Conservation (phyloP, 2,888 invertebrate genomes). For the Ichneumon xanthorius region DNA sequence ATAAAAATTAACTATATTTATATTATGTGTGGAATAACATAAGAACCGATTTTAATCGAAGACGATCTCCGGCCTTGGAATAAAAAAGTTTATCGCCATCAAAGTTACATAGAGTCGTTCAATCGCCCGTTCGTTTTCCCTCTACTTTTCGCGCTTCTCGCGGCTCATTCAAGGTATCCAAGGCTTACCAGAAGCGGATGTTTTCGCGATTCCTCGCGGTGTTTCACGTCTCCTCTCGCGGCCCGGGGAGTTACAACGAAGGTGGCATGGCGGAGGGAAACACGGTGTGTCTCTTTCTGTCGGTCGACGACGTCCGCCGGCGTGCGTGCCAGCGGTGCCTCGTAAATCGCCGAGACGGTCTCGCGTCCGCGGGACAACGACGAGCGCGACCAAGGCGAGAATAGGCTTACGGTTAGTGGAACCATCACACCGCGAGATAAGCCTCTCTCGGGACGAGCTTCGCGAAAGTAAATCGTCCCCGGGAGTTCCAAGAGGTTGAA, state of each 20-base stretch:
- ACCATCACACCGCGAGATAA: constrained; percentile 12
- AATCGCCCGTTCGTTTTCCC: not conserved
- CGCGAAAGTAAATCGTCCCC: constrained; percentile 9
- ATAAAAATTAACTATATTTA: not conserved
- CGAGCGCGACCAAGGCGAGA: constrained; percentile 12
- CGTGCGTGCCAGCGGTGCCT: constrained; percentile 38
- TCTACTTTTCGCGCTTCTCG: not conserved
- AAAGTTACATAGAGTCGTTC: not conserved
- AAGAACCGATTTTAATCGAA: not conserved
- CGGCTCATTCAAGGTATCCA: not conserved
- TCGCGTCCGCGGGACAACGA: constrained; percentile 27
- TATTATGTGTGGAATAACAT: not conserved
- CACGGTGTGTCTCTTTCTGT: constrained; percentile 30
- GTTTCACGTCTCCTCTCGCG: constrained; percentile 36
- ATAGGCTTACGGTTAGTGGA: not conserved
- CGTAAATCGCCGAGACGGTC: constrained; percentile 45
- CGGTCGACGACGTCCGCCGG: constrained; percentile 57
- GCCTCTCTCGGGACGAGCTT: not conserved
- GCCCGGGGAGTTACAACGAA: constrained; percentile 23
- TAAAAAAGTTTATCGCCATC: not conserved
- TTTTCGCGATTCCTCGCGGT: constrained; percentile 38
- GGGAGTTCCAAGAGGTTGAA: not conserved
- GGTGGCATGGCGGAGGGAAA: constrained; percentile 9
- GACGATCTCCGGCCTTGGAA: not conserved
- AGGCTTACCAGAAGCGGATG: constrained; percentile 18